Base-by-base conservation (phyloP, 2,113 vertebrate species). In the Pedetes capensis region DNA sequence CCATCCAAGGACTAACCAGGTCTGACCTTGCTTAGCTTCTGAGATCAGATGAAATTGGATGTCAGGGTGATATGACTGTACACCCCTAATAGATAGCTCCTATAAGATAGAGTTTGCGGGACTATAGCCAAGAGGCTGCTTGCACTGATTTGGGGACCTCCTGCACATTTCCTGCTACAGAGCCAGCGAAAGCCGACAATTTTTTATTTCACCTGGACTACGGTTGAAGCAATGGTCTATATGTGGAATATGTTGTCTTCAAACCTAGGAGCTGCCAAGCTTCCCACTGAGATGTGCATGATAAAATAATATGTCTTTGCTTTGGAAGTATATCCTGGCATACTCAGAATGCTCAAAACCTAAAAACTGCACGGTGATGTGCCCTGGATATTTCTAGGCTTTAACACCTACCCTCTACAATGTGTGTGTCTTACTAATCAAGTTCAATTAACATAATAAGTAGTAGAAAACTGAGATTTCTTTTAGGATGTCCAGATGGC, bases 331-430 rank as follows among this genome's bases (percentile, higher is more conserved):
- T 49, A 16, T 25, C 5, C 14, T 39, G 6, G 17, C 66, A 59
- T 42, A 20, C 0, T 25, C 27, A 12, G 32, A 29, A 5, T 29
- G 5, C 7, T 5, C 8, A n/a, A 66, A 47, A 11, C 12, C 12
- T 44, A 34, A 42, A 49, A 76, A 12, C 17, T 27, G 37, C 55
- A 37, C 32, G 51, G 11, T 9, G 16, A 12, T n/a, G 16, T n/a
- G 51, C 6, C 14, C 22, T 29, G 3, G 34, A 3, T n/a, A 5
- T 69, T 23, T 53, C 53, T 22, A 12, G 1, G 13, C 5, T 37
- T 44, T 29, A 42, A 12, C 3, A 84, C 34, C 5, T 75, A 49
- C 29, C 22, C 69, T 51, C 34, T 20, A 13, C 6, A 39, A 34
- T 29, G 14, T 17, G 2, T 39, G 34, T 37, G 3, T 49, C 49